These are phyloP conservation scores for Laspeyria flexula DNA, from an alignment of 2,888 invertebrate species.

Conservation along the genomic window DNA sequence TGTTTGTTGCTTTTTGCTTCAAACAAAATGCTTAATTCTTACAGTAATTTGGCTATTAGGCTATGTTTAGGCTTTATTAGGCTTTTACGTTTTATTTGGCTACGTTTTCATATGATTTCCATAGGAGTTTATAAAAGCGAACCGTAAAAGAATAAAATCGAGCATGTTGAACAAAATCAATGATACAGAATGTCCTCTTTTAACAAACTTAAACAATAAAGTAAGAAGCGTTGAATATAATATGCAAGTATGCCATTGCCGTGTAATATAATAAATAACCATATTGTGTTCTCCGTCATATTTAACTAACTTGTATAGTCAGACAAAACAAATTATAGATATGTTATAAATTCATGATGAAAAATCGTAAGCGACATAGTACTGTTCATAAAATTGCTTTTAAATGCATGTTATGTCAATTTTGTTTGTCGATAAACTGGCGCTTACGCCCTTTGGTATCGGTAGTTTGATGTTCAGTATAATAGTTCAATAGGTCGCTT, in stretches of 20 bases:
- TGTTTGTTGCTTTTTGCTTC: too few species aligned
- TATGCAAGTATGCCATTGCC: slow-evolving; percentile 33
- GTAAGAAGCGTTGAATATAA: slow-evolving; percentile 5
- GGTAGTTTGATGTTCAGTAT: slow-evolving; percentile 2
- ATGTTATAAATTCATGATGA: slow-evolving; percentile 11
- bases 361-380: too few species aligned
- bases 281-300: slow-evolving; percentile 14
- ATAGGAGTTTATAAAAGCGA: too few species aligned
- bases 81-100: too few species aligned
- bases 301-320: slow-evolving; percentile 11
- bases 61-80: too few species aligned
- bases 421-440: neutral
- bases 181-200: slow-evolving; percentile 7
- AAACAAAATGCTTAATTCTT: too few species aligned
- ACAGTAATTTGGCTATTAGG: too few species aligned
- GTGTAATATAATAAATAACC: neutral
- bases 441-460: neutral
- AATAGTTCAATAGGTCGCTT: slow-evolving; percentile 33
- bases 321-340: neutral
- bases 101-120: too few species aligned
- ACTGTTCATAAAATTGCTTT: too few species aligned
- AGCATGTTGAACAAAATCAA: too few species aligned
- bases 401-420: neutral
- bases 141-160: too few species aligned
- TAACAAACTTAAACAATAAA: slow-evolving; percentile 12